Evolutionary conservation across 2,888 invertebrate species (phyloP), one percentile per base, ranked within the genome.

Genomic region (Macrosiphum euphorbiae): DNA sequence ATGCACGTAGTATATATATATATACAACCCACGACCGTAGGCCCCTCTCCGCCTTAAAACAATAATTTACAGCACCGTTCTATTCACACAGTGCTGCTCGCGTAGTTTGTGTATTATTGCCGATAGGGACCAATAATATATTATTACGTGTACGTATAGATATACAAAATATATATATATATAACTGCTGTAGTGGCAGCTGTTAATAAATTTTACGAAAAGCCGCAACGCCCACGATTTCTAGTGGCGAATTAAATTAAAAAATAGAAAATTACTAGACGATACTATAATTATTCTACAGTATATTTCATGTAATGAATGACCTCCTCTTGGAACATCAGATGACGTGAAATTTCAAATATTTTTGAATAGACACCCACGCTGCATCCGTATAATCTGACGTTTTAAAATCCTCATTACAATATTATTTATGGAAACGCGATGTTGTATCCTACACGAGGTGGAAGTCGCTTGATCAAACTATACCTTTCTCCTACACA

Each of bases 121-220:
- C 78, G 78, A 78, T 35, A 78, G 78, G 78, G 78, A 35, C 78
- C 35, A 78, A 78, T 78, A 78, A 78, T 78, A 78, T 78, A 78
- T 78, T 78, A 78, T 78, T 35, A 78, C 20, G 7, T 78, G 35
- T 35, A 67, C 35, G 20, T n/a, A n/a, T 1, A 86, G 16, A 44
- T 44, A 78, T 78, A 87, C 7, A 35, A 35, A 78, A 78, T n/a
- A 35, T 24, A n/a, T n/a, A 35, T 24, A n/a, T 87, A 28, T 50
- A n/a, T 7, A 20, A 35, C 50, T 50, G 50, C 24, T 3, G 44
- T 20, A 35, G 35, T 35, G 35, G 78, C 35, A 78, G 78, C 20
- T 78, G 78, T 35, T 78, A 78, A 78, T 35, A 35, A 20, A 78
- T 67, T 67, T 67, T 28, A 13, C 47, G 13, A 47, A 44, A 85